Evolutionary conservation across 1,140 invertebrate genomes (phyloP).

Genomic region (Ladona fulva): DNA sequence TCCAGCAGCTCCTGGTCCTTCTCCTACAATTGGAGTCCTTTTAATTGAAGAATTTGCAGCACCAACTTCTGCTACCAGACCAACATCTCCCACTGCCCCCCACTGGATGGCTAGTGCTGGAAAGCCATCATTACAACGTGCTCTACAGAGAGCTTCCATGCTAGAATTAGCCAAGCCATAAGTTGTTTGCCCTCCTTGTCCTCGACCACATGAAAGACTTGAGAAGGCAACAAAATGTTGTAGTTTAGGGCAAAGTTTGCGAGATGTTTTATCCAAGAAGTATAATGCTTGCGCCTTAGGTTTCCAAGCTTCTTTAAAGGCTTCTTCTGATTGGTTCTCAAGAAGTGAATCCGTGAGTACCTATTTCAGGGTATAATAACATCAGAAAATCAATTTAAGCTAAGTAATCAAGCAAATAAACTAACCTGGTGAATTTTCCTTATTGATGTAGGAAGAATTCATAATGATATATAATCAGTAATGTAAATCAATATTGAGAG

Average conservation of each 20-base stretch:
- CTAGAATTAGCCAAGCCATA: slow-evolving; percentile 70
- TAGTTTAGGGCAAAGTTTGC: slow-evolving; percentile 45
- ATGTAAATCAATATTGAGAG: no score
- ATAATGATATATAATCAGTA: no score
- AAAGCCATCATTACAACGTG: slow-evolving; percentile 44
- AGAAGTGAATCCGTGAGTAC: neutral
- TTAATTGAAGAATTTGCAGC: neutral
- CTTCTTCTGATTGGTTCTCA: slow-evolving; percentile 43
- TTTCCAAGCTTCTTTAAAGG: slow-evolving; percentile 43
- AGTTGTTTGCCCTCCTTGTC: slow-evolving; percentile 82
- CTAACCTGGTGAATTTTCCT: no score
- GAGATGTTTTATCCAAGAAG: slow-evolving; percentile 48
- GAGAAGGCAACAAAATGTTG: slow-evolving; percentile 70
- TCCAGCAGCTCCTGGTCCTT: neutral
- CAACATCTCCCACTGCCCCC: slow-evolving; percentile 60
- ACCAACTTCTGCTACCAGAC: slow-evolving; percentile 55
- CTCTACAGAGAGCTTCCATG: slow-evolving; percentile 63
- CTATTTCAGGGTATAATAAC: neutral
- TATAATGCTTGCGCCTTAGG: slow-evolving; percentile 53
- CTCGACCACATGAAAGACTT: slow-evolving; percentile 77
- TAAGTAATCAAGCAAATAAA: no score
- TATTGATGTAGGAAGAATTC: no score
- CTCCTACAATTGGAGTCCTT: neutral
- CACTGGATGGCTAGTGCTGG: slow-evolving; percentile 60
- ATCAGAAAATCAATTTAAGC: slow-evolving; percentile 37